Evolutionary conservation across 1,140 invertebrate species (phyloP).

Genomic region (Vanessa tameamea): DNA sequence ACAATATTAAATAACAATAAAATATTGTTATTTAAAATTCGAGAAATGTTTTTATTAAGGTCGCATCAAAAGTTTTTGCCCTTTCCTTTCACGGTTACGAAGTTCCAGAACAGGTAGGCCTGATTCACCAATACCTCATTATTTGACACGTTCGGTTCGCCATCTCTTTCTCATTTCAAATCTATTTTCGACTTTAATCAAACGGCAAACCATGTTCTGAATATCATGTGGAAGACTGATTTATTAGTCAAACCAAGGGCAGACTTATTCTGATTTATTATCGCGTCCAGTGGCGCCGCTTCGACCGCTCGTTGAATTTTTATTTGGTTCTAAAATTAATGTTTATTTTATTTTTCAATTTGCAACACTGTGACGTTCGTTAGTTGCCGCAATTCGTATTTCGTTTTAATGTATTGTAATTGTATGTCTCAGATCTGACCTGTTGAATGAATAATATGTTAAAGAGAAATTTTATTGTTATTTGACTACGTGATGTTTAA

Average conservation of each 20-base stretch:
- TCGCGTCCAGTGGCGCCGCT: constrained; percentile 40
- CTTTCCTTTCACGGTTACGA: neutral
- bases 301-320: constrained; percentile 32
- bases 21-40: too few relatives aligned
- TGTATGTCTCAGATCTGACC: constrained; percentile 20
- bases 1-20: too few relatives aligned
- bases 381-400: constrained; percentile 32
- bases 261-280: constrained; percentile 47
- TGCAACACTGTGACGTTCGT: constrained; percentile 30
- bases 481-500: neutral
- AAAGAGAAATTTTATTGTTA: constrained; percentile 3
- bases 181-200: constrained; percentile 15
- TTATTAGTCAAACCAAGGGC: constrained; percentile 38
- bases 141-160: constrained; percentile 10
- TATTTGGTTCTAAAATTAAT: constrained; percentile 46
- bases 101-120: constrained; percentile 17
- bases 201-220: constrained; percentile 5
- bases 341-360: constrained; percentile 45
- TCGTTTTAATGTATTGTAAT: constrained; percentile 35
- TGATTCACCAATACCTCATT: constrained; percentile 21
- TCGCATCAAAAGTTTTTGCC: neutral
- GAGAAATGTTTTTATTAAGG: too few relatives aligned
- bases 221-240: constrained; percentile 22
- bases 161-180: constrained; percentile 3
- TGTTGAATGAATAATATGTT: constrained; percentile 4